Conservation (phyloP, 2,113 vertebrate species). For the Lagopus leucura region DNA sequence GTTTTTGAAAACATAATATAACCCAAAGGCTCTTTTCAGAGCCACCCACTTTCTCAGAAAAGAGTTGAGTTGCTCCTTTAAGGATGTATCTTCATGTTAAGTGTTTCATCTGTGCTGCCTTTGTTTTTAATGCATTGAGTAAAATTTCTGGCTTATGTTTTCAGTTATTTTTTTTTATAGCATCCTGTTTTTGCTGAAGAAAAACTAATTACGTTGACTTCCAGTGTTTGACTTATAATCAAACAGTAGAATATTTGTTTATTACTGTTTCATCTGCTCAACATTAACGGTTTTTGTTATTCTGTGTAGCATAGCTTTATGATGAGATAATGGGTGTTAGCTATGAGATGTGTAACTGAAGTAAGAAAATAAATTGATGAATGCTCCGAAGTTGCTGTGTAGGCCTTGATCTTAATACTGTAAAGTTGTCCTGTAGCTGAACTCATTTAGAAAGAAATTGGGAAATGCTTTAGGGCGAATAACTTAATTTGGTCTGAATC, state of each 20-base stretch:
- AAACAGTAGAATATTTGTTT: fast-evolving
- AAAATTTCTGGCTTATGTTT: fast-evolving
- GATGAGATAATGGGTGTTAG: fast-evolving
- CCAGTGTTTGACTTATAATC: fast-evolving
- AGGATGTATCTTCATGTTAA: fast-evolving
- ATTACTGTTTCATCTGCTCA: fast-evolving
- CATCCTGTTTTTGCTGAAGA: fast-evolving
- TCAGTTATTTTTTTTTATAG: fast-evolving
- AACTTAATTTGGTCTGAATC: fast-evolving
- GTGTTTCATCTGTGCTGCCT: fast-evolving
- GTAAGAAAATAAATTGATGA: fast-evolving
- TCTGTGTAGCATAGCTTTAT: fast-evolving
- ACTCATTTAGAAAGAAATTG: not conserved
- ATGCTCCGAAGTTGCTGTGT: fast-evolving
- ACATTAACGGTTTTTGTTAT: fast-evolving
- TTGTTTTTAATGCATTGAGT: fast-evolving
- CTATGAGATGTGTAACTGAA: fast-evolving
- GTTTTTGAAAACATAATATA: fast-evolving
- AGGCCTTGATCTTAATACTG: fast-evolving
- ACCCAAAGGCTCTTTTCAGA: slow-evolving; percentile 74
- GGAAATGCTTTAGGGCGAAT: not conserved
- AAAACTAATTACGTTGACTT: fast-evolving
- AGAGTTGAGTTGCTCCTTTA: not conserved
- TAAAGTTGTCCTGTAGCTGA: fast-evolving
- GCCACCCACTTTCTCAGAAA: not conserved